Evolutionary conservation across 2,113 vertebrate species (phyloP), one percentile per base, ranked within the genome.

Genomic region (Corapipo altera): DNA sequence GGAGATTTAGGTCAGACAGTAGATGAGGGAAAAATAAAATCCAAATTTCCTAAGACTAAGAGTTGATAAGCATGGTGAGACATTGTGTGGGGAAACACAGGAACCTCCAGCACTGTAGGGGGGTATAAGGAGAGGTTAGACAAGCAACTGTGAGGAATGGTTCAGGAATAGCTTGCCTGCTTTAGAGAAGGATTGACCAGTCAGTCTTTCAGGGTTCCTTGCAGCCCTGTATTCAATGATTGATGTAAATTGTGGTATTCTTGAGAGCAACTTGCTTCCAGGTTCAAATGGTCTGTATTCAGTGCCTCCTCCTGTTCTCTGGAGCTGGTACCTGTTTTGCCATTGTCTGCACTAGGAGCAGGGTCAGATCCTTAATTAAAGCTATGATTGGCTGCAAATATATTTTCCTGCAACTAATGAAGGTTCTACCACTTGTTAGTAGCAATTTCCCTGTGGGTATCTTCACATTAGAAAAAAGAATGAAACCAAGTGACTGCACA

Each of bases 341-440:
- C 23, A 80, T 69, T 93, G 9, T 61, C 39, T 87, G 33, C 32
- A 32, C 30, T 69, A 85, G 57, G 43, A 88, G 16, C n/a, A 66
- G 46, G 75, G 62, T 88, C 82, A 85, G 71, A 94, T 85, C 74
- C 78, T 90, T 95, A 85, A 95, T 88, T 89, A 85, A 81, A 85
- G 15, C 27, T 67, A 37, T 52, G 66, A 61, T 51, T 83, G 75
- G 78, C 67, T 89, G 54, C 22, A 82, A 23, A 57, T 82, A 69
- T 30, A 66, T 95, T 89, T 94, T 92, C 11, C 66, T 73, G 58
- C 44, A n/a, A 79, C 84, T 89, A 85, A 85, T 41, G 62, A 95
- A 78, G 66, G 59, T n/a, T 19, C n/a, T 88, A 12, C 26, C 44
- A 82, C 41, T 85, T 64, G 16, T 78, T 91, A 91, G n/a, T 11